Evolutionary conservation across 2,888 invertebrate genomes (phyloP).

Genomic region (Drosophila anomalata): DNA sequence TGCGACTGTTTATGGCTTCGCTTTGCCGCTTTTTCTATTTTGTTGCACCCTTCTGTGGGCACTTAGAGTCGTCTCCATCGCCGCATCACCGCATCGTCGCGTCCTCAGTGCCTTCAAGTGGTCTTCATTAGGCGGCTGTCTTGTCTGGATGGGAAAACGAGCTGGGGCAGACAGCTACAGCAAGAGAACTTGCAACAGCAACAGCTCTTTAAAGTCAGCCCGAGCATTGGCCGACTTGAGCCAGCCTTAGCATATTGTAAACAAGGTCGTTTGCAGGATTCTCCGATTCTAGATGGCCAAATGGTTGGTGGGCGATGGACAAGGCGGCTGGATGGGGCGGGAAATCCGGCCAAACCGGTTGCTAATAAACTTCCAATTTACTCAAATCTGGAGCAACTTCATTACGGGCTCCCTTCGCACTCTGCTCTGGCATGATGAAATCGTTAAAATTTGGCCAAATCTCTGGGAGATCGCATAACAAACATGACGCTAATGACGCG

Average conservation of each 20-base stretch:
- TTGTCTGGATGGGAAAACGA: slow-evolving; percentile 27
- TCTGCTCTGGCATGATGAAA: slow-evolving; percentile 54
- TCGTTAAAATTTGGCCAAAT: slow-evolving; percentile 47
- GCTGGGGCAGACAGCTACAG: slow-evolving; percentile 17
- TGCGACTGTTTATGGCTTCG: slow-evolving; percentile 41
- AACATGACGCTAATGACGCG: slow-evolving; percentile 69
- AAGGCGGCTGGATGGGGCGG: not conserved
- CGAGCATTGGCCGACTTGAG: slow-evolving; percentile 34
- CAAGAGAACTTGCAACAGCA: slow-evolving; percentile 18
- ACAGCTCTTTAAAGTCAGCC: slow-evolving; percentile 43
- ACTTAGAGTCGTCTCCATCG: slow-evolving; percentile 32
- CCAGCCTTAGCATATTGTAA: slow-evolving; percentile 43
- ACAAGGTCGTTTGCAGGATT: slow-evolving; percentile 50
- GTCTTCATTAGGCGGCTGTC: slow-evolving; percentile 72
- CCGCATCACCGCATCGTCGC: slow-evolving; percentile 31
- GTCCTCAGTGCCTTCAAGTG: slow-evolving; percentile 52
- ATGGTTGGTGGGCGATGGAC: not conserved
- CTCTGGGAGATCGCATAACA: slow-evolving; percentile 67
- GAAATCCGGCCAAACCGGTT: slow-evolving; percentile 37
- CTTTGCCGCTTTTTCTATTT: slow-evolving; percentile 17
- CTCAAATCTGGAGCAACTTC: slow-evolving; percentile 71
- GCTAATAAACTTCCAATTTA: slow-evolving; percentile 67
- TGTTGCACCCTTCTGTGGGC: slow-evolving; percentile 29
- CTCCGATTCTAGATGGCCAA: slow-evolving; percentile 14
- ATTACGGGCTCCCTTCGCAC: slow-evolving; percentile 55